Evolutionary conservation across 2,888 invertebrate genomes (phyloP), one percentile per base, ranked within the genome.

Genomic region (Hirtodrosophila duncani): DNA sequence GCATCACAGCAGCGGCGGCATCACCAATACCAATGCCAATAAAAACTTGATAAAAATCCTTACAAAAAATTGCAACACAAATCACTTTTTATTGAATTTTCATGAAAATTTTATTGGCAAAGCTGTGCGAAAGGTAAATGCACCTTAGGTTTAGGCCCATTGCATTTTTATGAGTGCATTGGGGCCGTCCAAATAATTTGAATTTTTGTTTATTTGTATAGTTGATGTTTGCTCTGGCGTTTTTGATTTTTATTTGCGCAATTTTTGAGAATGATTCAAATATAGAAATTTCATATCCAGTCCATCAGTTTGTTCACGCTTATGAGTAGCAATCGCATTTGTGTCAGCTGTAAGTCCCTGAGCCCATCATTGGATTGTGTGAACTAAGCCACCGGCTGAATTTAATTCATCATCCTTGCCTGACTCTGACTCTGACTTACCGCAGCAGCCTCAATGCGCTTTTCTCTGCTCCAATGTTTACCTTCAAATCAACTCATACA

Each of bases 11-110:
- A 26, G 17, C 16, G 18, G 26, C 13, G 5, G 13, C 4, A 30
- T 3, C 16, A 14, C 3, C 30, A 33, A 9, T 3, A 18, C n/a
- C n/a, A 16, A 24, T 16, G 43, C 3, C 16, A 46, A 16, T 9
- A 55, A 20, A 10, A 37, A 29, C 8, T 26, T 27, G 34, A 38
- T 55, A 57, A 58, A 74, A 74, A 60, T 46, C 42, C 34, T 49
- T 29, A 20, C 27, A 42, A 63, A 61, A 57, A 52, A 39, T 34
- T 45, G 55, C 51, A 53, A 41, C 78, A 77, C 72, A 80, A 80
- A 72, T 80, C 67, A 80, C 72, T 72, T 80, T 77, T 78, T 81
- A 81, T 77, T 70, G 74, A 81, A 77, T 77, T 75, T 75, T 60
- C 64, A 68, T 77, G 69, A 68, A 69, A 67, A 66, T 69, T 77